These are phyloP conservation scores for Crotalus viridis DNA, from an alignment of 2,113 vertebrate species.

Conservation along the genomic window DNA sequence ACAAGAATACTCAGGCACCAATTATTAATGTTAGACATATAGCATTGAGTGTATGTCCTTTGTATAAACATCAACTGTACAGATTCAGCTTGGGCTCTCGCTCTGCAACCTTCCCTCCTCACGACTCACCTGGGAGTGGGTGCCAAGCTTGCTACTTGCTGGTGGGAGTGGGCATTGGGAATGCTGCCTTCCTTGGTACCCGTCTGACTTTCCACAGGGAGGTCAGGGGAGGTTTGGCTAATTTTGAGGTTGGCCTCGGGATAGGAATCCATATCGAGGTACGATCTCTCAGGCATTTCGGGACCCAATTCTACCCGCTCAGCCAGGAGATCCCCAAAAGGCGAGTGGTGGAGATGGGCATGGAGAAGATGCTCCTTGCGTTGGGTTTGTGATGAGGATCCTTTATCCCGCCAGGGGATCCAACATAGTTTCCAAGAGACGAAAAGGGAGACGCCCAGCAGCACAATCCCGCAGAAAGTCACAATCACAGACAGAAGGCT, in stretches of 20 bases:
- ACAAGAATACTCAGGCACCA: not conserved
- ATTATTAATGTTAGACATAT: not conserved
- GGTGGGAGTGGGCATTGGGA: conserved; percentile 84
- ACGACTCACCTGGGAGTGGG: conserved; percentile 65
- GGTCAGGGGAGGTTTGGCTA: conserved; percentile 88
- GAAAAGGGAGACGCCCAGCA: conserved; percentile 90
- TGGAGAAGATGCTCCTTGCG: conserved; percentile 74
- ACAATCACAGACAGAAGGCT: conserved; percentile 92
- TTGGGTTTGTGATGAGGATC: conserved; percentile 71
- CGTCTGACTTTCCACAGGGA: conserved; percentile 70
- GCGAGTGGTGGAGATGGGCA: conserved; percentile 76
- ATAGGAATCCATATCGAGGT: conserved; percentile 91
- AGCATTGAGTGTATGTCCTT: not conserved
- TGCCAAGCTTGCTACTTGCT: conserved; percentile 79
- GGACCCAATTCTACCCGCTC: conserved; percentile 68
- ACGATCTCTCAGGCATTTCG: conserved; percentile 85
- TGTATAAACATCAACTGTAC: not conserved
- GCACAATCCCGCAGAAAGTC: conserved; percentile 90
- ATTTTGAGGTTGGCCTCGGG: conserved; percentile 83
- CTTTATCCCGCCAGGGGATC: conserved; percentile 91
- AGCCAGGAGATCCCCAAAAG: conserved; percentile 79
- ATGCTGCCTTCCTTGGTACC: conserved; percentile 69
- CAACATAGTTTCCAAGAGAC: conserved; percentile 96
- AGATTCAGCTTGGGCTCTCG: too few relatives aligned
- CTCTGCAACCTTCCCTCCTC: not conserved